Evolutionary conservation across 2,113 vertebrate genomes (phyloP), one percentile per base, ranked within the genome.

Genomic region (Myrmecophaga tridactyla): DNA sequence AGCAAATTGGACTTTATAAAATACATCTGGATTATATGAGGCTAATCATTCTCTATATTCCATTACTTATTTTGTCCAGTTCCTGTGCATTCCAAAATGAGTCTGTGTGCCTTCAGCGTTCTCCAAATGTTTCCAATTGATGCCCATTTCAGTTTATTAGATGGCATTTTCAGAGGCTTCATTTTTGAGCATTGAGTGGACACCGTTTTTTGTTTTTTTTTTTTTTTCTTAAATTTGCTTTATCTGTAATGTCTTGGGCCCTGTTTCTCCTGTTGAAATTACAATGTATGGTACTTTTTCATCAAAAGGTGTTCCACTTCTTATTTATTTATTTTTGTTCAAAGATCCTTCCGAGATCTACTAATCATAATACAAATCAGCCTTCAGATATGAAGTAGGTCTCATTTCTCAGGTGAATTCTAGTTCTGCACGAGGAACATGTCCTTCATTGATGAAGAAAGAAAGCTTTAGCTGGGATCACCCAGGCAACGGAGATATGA

Each of bases 261-360:
- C 58, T 76, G 41, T 60, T 76, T 84, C 21, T 69, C 29, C 17
- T 25, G n/a, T 62, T 84, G 17, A 88, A 69, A n/a, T 60, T 39
- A 43, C 12, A 43, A 7, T 43, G 29, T 46, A 77, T 39, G 34
- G 4, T 60, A 76, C 29, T 82, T 15, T 76, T 81, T 80, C 56
- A 48, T 81, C 36, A 73, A 87, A 90, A 63, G 17, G 17, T 92
- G 89, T 58, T 94, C 81, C 76, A 93, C 14, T 23, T 92, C 39
- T 80, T 95, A 3, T 7, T 97, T 92, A 96, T 96, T 36, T 97
- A 3, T 7, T 97, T 97, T 94, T 70, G 53, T 56, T 89, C 43
- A 96, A 97, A 97, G 83, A 7, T 10, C 29, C 21, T 36, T 31
- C 41, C 80, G 96, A 97, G 91, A 96, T 97, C 89, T 98, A 98